Evolutionary conservation across 1,140 invertebrate genomes (phyloP), one percentile per base, ranked within the genome.

Genomic region (Thalassaphorura encarpata): DNA sequence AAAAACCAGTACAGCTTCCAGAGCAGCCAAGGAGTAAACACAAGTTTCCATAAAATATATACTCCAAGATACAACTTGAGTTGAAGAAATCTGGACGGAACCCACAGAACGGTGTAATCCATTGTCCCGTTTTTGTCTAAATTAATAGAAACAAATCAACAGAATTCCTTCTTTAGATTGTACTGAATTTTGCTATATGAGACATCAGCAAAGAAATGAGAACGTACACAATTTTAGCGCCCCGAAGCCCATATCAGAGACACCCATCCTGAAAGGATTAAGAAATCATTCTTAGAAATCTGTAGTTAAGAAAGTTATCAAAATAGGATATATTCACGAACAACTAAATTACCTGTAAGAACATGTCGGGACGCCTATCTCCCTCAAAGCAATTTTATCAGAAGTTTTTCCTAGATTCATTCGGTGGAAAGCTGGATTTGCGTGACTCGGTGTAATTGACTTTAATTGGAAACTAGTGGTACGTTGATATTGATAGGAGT

Each of bases 341-440:
- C n/a, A n/a, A n/a, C n/a, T n/a, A n/a, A n/a, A n/a, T n/a, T n/a
- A n/a, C n/a, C n/a, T 78, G 71, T 97, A 97, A 4, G 89, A 94
- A 71, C 87, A 93, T 0, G 91, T 93, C 2, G 92, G 92, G 52
- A 93, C 84, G 70, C 85, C 79, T 39, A 96, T 79, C 75, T 97
- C 91, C 68, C 87, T 80, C 60, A 84, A 47, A 26, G 40, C 3
- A 43, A 42, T 27, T 27, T 2, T 52, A 3, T 23, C n/a, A n/a
- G n/a, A n/a, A n/a, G n/a, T n/a, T n/a, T 39, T 27, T 18, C 15
- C 23, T 1, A 29, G 46, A 59, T 28, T 36, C 19, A 36, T 21
- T 5, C 47, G 0, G 16, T 52, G 19, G 40, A 58, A 58, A 21
- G 68, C 54, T 13, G 61, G 60, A 16, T 62, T 75, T 46, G 79